Conservation (phyloP, 2,888 invertebrate genomes). For the Salpingus planirostris region DNA sequence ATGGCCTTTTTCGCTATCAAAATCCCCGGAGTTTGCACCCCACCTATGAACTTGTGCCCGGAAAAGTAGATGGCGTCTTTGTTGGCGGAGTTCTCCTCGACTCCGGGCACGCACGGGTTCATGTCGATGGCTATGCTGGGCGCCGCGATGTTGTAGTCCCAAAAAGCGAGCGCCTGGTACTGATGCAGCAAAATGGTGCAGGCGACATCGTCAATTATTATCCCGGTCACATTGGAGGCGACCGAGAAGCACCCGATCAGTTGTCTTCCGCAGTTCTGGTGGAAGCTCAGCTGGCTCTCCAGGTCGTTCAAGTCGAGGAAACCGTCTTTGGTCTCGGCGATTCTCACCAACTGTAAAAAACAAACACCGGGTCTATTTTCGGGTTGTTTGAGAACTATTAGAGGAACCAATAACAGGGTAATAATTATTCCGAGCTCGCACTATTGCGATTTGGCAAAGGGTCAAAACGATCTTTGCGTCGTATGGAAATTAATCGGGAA, state of each 20-base stretch:
- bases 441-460: too few species aligned
- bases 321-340: conserved; percentile 71
- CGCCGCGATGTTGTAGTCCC: conserved; percentile 84
- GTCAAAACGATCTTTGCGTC: too few species aligned
- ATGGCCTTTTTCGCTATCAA: conserved; percentile 54
- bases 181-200: conserved; percentile 73
- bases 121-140: conserved; percentile 73
- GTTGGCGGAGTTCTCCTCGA: conserved; percentile 59
- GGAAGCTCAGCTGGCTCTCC: conserved; percentile 58
- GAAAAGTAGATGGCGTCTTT: conserved; percentile 88
- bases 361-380: conserved; percentile 3
- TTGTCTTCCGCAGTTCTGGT: conserved; percentile 52
- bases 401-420: too few species aligned
- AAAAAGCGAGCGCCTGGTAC: conserved; percentile 75
- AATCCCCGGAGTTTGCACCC: conserved; percentile 75
- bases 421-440: too few species aligned
- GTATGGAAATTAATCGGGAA: too few species aligned
- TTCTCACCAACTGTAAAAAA: conserved; percentile 59
- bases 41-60: conserved; percentile 85
- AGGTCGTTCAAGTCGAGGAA: conserved; percentile 69
- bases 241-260: conserved; percentile 81
- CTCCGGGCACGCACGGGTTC: conserved; percentile 69
- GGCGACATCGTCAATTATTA: conserved; percentile 73
- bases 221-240: conserved; percentile 82
- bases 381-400: too few species aligned